Conservation (phyloP, 2,113 vertebrate genomes). For the Poeciliopsis prolifica region DNA sequence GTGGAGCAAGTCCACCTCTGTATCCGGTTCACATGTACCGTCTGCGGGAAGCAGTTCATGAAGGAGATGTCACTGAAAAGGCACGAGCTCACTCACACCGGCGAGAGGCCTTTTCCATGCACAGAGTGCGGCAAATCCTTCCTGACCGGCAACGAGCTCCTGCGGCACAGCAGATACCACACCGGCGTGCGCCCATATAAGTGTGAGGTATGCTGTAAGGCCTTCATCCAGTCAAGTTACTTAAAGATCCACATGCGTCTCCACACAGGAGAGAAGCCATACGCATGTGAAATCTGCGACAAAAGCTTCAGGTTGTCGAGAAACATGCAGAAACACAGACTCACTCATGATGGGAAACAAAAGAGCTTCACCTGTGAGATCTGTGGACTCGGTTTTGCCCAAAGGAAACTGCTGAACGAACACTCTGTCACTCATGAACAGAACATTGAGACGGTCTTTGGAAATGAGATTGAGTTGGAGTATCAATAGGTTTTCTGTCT, state of each 20-base stretch:
- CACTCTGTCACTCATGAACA: constrained; percentile 62
- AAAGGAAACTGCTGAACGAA: constrained; percentile 67
- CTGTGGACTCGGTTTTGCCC: constrained; percentile 55
- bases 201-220: constrained; percentile 71
- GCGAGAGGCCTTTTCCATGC: constrained; percentile 74
- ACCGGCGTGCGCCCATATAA: constrained; percentile 77
- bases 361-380: constrained; percentile 65
- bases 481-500: constrained; percentile 45
- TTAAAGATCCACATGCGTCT: constrained; percentile 78
- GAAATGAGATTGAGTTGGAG: constrained; percentile 53
- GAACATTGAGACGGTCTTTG: constrained; percentile 51
- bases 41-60: constrained; percentile 77
- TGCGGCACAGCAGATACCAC: constrained; percentile 75
- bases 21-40: constrained; percentile 68
- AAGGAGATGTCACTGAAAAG: constrained; percentile 76
- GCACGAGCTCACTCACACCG: constrained; percentile 75
- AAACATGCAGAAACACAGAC: constrained; percentile 75
- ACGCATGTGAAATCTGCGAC: constrained; percentile 71
- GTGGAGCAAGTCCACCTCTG: constrained; percentile 76
- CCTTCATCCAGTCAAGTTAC: constrained; percentile 78
- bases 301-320: constrained; percentile 73
- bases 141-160: constrained; percentile 74
- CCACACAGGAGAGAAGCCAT: constrained; percentile 78
- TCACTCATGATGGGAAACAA: constrained; percentile 64
- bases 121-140: constrained; percentile 73